Evolutionary conservation across 2,888 invertebrate species (phyloP), one percentile per base, ranked within the genome.

Genomic region (Schizotus pectinicornis): DNA sequence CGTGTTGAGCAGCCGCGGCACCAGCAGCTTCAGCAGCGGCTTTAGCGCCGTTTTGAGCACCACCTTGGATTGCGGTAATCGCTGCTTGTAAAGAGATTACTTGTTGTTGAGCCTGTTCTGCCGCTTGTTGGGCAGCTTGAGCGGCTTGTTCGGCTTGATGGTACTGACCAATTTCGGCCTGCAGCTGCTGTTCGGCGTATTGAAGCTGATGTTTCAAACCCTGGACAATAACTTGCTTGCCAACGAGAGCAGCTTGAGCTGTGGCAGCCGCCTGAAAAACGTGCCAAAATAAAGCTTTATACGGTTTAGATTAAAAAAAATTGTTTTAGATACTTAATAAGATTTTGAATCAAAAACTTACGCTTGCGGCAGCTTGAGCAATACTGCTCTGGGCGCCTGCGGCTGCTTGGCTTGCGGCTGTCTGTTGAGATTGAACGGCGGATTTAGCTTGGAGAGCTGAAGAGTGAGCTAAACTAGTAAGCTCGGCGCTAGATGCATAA

Each of bases 361-460:
- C 74, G 13, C 71, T 72, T 0, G 86, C 84, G 0, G 90, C 90
- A 0, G 88, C 85, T 71, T 89, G 89, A 0, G 90, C 90, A 14
- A 90, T 70, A 0, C 87, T 87, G 68, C 86, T 90, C 78, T 89
- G 88, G 0, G 89, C 89, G 2, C 87, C 85, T 70, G 87, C 90
- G 0, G 90, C 89, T 0, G 90, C 90, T 73, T 90, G 90, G 54
- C 86, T 86, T 0, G 86, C 90, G 0, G 90, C 90, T 0, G 87
- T 85, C 22, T 86, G 86, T 72, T 90, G 90, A 67, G 85, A 88
- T 2, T 80, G 81, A 6, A 85, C 82, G 6, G 89, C 89, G 8
- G 86, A 86, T 68, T 86, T 86, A 6, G 90, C 90, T 74, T 88
- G 88, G 68, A 88, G 86, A 0, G 90, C 90, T 0, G 90, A 89